Evolutionary conservation across 1,140 invertebrate genomes (phyloP).

Genomic region (Cotesia glomerata): DNA sequence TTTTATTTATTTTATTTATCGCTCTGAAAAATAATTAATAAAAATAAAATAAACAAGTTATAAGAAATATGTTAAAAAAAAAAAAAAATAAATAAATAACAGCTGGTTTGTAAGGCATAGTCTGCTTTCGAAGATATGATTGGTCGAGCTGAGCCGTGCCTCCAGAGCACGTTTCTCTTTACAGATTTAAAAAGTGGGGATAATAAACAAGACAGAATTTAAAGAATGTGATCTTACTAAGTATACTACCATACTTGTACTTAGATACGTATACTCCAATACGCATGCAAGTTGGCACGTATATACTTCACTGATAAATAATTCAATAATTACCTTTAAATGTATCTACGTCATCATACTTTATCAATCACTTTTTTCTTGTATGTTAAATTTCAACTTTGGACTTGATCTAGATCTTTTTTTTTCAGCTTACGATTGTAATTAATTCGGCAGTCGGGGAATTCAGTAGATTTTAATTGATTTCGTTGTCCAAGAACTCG

Average conservation of each 20-base stretch:
- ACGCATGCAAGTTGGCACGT: not conserved
- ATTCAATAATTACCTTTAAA: too few species aligned
- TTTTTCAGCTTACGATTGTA: too few species aligned
- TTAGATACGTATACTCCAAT: not conserved
- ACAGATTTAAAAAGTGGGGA: not conserved
- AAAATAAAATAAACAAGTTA: not conserved
- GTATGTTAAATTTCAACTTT: too few species aligned
- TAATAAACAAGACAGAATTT: not conserved
- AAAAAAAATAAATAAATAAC: slow-evolving; percentile 3
- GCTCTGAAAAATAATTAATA: too few species aligned
- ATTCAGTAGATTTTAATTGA: too few species aligned
- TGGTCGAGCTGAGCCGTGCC: slow-evolving; percentile 47
- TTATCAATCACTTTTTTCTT: too few species aligned
- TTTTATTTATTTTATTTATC: too few species aligned
- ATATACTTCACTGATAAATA: too few species aligned
- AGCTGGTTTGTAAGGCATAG: not conserved
- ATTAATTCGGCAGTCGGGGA: too few species aligned
- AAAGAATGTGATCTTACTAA: slow-evolving; percentile 1
- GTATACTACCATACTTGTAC: not conserved
- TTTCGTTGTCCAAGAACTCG: too few species aligned
- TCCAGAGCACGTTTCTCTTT: slow-evolving; percentile 30
- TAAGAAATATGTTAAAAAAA: not conserved
- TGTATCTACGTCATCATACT: too few species aligned
- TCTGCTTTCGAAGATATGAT: slow-evolving; percentile 37
- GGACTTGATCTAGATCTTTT: too few species aligned